A percentile compares a stretch with the other conserved stretches of the same genome.
These are phyloP conservation scores for Digitonthophagus gazella DNA, from an alignment of 2,888 invertebrate species.

Conservation along the genomic window DNA sequence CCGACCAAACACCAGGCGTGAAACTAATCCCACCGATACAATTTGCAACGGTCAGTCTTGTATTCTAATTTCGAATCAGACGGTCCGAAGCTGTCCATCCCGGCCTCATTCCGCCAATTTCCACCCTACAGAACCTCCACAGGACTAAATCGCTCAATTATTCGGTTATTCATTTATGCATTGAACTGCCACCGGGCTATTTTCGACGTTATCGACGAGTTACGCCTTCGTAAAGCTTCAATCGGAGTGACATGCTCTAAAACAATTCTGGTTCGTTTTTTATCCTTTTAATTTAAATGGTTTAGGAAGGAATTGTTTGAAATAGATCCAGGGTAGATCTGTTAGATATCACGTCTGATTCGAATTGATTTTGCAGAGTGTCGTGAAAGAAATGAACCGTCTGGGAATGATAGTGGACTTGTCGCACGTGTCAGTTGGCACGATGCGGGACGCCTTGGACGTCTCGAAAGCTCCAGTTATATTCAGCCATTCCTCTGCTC, in stretches of 20 bases:
- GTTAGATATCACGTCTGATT: neutral
- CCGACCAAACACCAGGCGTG: conserved; percentile 7
- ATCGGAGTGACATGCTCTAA: no score
- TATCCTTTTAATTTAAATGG: no score
- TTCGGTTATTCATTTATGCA: neutral
- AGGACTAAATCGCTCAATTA: neutral
- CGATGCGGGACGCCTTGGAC: conserved; percentile 77
- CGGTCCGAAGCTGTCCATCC: neutral
- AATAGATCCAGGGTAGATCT: no score
- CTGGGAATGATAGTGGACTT: conserved; percentile 86
- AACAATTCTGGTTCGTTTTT: no score
- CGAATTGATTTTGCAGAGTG: conserved; percentile 57
- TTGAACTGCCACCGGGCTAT: neutral
- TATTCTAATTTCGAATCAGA: neutral
- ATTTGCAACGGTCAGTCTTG: neutral
- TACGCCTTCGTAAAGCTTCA: no score
- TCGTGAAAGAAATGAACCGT: conserved; percentile 85
- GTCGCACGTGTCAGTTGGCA: conserved; percentile 75
- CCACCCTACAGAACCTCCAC: neutral
- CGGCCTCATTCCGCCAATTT: neutral
- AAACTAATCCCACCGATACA: conserved; percentile 1
- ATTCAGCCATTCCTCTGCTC: conserved; percentile 83
- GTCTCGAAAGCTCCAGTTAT: conserved; percentile 79
- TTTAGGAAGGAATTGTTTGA: no score
- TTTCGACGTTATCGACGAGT: neutral